phyloP scores from a whole-genome alignment of 2,113 vertebrate species.

The Peromyscus maniculatus region DNA sequence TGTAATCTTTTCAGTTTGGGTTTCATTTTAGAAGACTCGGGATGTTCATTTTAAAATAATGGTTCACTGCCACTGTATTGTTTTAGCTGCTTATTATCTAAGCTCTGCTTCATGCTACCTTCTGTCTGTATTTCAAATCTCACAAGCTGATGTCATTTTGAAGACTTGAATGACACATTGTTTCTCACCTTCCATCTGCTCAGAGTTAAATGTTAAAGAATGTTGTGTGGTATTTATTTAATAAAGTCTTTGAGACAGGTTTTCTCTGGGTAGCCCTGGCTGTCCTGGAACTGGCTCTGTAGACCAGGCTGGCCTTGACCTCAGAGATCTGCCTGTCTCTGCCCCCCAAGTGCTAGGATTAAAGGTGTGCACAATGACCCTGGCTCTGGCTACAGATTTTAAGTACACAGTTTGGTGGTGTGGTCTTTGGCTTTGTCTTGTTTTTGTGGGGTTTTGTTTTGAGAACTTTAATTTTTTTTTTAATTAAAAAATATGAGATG shows the following conservation, averaged over 20 bases:
- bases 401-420: not conserved
- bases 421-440: not conserved
- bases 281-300: not conserved
- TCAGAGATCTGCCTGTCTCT: not conserved
- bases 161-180: conserved; percentile 89
- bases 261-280: not conserved
- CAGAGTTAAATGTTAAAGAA: conserved; percentile 91
- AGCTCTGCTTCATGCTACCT: conserved; percentile 89
- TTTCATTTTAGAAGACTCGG: conserved; percentile 58
- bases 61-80: conserved; percentile 85
- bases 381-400: not conserved
- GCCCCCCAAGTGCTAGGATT: not conserved
- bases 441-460: not conserved
- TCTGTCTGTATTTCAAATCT: conserved; percentile 88
- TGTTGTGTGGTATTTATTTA: conserved; percentile 90
- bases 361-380: not conserved
- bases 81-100: conserved; percentile 93
- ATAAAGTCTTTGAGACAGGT: conserved; percentile 85
- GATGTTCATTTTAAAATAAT: conserved; percentile 42
- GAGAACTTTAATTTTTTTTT: not conserved
- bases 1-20: not conserved
- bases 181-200: conserved; percentile 89
- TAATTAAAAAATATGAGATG: not conserved
- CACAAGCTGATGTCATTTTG: conserved; percentile 89
- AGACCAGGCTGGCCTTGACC: not conserved